Evolutionary conservation across 2,113 vertebrate genomes (phyloP).

Genomic region (Pterocles orientalis): DNA sequence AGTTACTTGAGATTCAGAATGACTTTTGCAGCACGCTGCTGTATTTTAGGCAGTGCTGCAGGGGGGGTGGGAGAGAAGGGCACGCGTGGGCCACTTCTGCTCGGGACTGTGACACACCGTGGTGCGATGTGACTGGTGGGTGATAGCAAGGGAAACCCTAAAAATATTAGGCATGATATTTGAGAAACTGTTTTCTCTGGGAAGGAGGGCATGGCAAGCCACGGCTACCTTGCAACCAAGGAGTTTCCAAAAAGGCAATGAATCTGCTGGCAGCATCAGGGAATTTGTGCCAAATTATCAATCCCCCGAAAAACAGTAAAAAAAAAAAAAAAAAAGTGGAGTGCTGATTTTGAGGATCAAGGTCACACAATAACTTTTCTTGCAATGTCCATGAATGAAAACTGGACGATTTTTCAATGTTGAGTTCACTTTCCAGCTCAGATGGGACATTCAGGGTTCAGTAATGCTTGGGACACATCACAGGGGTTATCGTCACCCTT

Average conservation of each 20-base stretch:
- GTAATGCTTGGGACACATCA: background rate
- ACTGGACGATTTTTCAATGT: rapidly evolving
- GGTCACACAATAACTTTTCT: background rate
- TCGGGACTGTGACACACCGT: rapidly evolving
- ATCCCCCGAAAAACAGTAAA: rapidly evolving
- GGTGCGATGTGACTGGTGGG: no score
- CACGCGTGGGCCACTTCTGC: background rate
- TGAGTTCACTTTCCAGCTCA: background rate
- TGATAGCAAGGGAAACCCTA: background rate
- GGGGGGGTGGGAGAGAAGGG: background rate
- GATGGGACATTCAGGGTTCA: background rate
- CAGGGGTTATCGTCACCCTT: rapidly evolving
- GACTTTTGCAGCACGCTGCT: background rate
- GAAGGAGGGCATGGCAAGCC: background rate
- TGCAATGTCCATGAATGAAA: background rate
- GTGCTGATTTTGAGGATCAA: background rate
- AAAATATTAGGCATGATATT: background rate
- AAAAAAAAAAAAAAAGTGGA: background rate
- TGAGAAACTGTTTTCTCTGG: background rate
- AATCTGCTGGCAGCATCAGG: background rate
- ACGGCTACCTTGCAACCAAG: background rate
- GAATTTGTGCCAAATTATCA: background rate
- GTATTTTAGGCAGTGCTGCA: background rate
- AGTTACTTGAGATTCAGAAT: background rate
- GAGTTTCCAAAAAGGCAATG: rapidly evolving